Evolutionary conservation across 2,113 vertebrate genomes (phyloP).

Genomic region (Gobius niger): DNA sequence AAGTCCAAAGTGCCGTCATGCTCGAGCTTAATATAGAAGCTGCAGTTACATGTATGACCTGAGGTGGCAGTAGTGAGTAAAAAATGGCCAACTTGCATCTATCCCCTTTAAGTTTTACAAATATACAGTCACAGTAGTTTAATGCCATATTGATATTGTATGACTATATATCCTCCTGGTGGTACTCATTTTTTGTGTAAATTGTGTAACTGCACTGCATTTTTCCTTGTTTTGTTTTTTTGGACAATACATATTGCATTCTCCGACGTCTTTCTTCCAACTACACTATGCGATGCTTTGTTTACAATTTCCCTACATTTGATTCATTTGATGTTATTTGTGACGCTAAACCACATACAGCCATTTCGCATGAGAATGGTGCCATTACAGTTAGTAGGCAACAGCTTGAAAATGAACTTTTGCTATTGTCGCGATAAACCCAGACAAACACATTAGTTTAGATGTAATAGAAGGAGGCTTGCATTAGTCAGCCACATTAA

Average conservation of each 20-base stretch:
- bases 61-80: too few relatives aligned
- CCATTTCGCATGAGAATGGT: conserved; percentile 27
- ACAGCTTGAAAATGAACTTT: conserved; percentile 66
- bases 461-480: conserved; percentile 53
- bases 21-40: too few relatives aligned
- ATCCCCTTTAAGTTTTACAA: too few relatives aligned
- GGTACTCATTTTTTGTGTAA: too few relatives aligned
- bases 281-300: not conserved
- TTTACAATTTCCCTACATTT: not conserved
- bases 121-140: too few relatives aligned
- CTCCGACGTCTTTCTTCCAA: not conserved
- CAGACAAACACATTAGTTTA: conserved; percentile 63
- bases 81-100: too few relatives aligned
- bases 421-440: conserved; percentile 42
- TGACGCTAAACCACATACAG: conserved; percentile 32
- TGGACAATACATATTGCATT: not conserved
- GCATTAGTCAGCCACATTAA: conserved; percentile 64
- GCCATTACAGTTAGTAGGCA: conserved; percentile 19
- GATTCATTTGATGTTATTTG: not conserved
- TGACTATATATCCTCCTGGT: too few relatives aligned
- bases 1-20: too few relatives aligned
- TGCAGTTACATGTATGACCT: too few relatives aligned
- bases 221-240: not conserved
- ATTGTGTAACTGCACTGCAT: too few relatives aligned
- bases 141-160: too few relatives aligned